phyloP scores from a whole-genome alignment of 1,140 invertebrate species.

The Copidosoma floridanum region DNA sequence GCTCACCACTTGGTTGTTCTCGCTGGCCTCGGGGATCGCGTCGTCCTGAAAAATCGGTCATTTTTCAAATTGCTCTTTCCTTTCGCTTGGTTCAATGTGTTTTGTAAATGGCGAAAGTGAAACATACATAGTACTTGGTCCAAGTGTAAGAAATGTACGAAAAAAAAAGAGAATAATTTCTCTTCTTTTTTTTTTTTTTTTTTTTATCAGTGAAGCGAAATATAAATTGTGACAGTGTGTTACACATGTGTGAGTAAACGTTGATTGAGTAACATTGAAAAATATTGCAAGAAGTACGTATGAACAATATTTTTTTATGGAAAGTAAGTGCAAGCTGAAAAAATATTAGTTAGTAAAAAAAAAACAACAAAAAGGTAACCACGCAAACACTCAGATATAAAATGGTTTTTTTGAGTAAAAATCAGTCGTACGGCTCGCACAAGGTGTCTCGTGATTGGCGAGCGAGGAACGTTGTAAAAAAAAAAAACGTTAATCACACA shows the following conservation, averaged over 20 bases:
- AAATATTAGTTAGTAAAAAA: not conserved
- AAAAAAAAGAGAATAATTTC: not conserved
- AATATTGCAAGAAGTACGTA: not conserved
- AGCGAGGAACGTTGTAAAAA: not conserved
- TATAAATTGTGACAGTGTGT: not conserved
- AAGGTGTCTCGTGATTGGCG: conserved; percentile 13
- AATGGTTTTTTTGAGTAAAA: not conserved
- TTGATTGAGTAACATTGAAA: not conserved
- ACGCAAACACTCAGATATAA: not conserved
- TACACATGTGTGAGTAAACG: not conserved
- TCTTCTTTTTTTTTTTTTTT: no score
- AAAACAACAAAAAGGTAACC: no score
- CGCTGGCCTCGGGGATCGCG: conserved; percentile 46
- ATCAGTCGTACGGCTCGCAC: conserved; percentile 4
- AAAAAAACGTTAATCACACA: conserved; percentile 19
- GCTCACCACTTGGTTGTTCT: conserved; percentile 49
- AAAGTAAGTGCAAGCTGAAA: conserved; percentile 13
- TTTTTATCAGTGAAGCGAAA: no score
- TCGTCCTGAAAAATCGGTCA: conserved; percentile 40
- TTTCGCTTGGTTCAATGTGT: not conserved
- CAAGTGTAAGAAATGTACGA: not conserved
- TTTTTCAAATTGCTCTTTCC: not conserved
- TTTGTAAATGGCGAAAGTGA: not conserved
- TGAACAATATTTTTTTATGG: not conserved
- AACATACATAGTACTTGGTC: no score